These are phyloP conservation scores for Syndactyla subalaris DNA, from an alignment of 2,797 vertebrate genomes.

Conservation along the genomic window DNA sequence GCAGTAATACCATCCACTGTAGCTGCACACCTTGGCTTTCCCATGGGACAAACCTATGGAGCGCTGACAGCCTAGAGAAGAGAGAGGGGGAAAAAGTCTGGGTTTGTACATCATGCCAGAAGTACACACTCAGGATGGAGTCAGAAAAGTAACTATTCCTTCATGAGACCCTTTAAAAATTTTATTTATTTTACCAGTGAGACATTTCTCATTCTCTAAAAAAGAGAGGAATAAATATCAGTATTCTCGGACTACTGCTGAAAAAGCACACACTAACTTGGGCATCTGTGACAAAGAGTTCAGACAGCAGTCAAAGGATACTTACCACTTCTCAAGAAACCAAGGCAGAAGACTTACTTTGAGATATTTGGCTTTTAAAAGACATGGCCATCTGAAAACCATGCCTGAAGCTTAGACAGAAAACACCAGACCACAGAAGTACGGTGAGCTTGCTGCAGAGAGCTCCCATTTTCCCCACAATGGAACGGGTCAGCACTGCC, in stretches of 20 bases:
- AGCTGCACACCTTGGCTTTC: conserved; percentile 95
- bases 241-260: not conserved
- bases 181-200: not conserved
- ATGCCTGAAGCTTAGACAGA: not conserved
- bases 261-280: not conserved
- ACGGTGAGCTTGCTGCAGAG: not conserved
- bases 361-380: not conserved
- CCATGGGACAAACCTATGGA: conserved; percentile 90
- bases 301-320: not conserved
- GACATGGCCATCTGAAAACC: not conserved
- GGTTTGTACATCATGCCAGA: not conserved
- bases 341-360: not conserved
- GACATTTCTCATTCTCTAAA: not conserved
- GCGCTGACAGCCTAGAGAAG: conserved; percentile 88
- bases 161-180: not conserved
- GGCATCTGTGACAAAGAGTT: not conserved
- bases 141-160: not conserved
- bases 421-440: not conserved
- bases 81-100: not conserved
- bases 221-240: not conserved
- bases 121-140: not conserved
- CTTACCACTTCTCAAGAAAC: not conserved
- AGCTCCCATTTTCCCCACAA: not conserved
- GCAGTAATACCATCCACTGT: conserved; percentile 99
- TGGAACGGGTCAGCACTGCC: not conserved